Percentiles rank a stretch among this genome's conserved stretches.
phyloP scores from a whole-genome alignment of 2,888 invertebrate species.

The Autographa gamma region DNA sequence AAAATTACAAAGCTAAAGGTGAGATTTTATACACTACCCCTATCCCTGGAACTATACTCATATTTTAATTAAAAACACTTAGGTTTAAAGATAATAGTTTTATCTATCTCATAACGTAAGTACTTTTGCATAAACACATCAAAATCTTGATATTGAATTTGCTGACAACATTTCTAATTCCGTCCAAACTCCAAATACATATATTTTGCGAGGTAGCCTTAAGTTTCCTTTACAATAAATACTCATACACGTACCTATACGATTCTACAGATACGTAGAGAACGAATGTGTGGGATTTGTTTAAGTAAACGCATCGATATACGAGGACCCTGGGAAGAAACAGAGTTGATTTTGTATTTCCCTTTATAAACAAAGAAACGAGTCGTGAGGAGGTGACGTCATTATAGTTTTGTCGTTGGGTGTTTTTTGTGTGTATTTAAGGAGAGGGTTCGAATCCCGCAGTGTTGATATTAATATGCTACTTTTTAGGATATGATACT shows the following conservation, averaged over 20 bases:
- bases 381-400: background rate
- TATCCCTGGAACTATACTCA: too few species aligned
- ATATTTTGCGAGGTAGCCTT: background rate
- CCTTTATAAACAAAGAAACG: conserved; percentile 5
- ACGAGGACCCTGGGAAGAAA: background rate
- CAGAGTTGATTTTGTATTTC: background rate
- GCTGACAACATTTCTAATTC: too few species aligned
- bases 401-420: background rate
- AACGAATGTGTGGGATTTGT: conserved; percentile 2
- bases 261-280: background rate
- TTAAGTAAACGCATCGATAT: conserved; percentile 7
- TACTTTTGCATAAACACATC: too few species aligned
- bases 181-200: background rate
- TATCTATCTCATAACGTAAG: too few species aligned
- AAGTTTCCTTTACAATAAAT: background rate
- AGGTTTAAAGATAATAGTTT: too few species aligned
- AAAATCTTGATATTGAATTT: too few species aligned
- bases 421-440: background rate
- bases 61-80: too few species aligned
- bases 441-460: background rate
- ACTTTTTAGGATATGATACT: background rate
- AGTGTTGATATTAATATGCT: background rate
- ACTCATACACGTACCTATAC: background rate
- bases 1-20: too few species aligned
- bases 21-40: too few species aligned